Base-by-base conservation (phyloP, 2,797 vertebrate species). In the Argentina silus region DNA sequence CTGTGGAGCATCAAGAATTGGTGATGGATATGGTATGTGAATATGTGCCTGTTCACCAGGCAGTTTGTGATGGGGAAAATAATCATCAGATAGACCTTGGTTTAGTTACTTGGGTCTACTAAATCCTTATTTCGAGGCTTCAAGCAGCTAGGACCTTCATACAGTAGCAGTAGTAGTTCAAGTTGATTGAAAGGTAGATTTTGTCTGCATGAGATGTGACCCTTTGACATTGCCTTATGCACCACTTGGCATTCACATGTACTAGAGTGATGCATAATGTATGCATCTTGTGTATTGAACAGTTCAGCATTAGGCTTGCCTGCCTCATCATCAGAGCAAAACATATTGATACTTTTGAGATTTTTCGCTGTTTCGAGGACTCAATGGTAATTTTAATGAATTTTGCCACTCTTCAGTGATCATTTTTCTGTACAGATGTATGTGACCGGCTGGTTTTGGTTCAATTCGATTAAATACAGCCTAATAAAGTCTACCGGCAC, bases 181-280 rank as follows among this genome's bases (percentile, higher is more conserved):
- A 23, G 48, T 61, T 1, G 4, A 19, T 69, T 7, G 36, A 27
- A 19, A 3, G n/a, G 82, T 44, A 66, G n/a, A 17, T 23, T 44
- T 9, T 14, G 57, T 50, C 47, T 62, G 27, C 7, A n/a, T 67
- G 48, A 7, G 56, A 64, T n/a, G 17, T 66, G 85, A 87, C 90
- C 87, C 78, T 83, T 81, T 90, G 88, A 88, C 88, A 70, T 92
- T 91, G 90, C 67, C 64, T 81, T 23, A 72, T 87, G 90, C 89
- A 83, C 81, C 81, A 77, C 1, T 59, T 77, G 59, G 44, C 43
- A 42, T 15, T 27, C n/a, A 60, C 66, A 59, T 51, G 45, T 43
- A 7, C 64, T 62, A 42, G 14, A 36, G 27, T 36, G 27, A 36
- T 36, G 27, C 27, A 36, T 1, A 36, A 36, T 36, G 27, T 36